A percentile compares a stretch with the other conserved stretches of the same genome.
Conservation (phyloP, 2,888 invertebrate species). For the Drosophila borealis region DNA sequence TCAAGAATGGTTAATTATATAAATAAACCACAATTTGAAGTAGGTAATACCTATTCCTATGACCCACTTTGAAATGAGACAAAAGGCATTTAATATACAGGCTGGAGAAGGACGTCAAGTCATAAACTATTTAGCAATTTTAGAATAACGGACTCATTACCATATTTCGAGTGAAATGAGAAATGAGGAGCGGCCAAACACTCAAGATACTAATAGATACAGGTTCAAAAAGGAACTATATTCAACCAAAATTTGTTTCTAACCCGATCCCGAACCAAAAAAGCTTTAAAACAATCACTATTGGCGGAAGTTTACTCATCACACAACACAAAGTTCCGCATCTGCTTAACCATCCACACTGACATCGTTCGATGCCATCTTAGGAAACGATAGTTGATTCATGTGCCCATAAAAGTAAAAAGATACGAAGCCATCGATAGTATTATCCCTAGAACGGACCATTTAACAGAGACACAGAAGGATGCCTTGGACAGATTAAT, state of each 20-base stretch:
- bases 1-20: neutral
- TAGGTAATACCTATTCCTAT: slow-evolving; percentile 1
- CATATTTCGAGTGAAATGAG: slow-evolving; percentile 1
- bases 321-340: slow-evolving; percentile 2
- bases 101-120: neutral
- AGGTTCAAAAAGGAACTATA: neutral
- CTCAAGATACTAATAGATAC: slow-evolving; percentile 6
- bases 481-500: neutral
- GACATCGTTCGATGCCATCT: neutral
- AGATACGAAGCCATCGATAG: neutral
- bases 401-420: slow-evolving; percentile 6
- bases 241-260: neutral
- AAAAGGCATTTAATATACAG: neutral
- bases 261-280: neutral
- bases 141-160: neutral
- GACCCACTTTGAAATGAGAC: neutral
- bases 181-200: neutral
- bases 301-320: neutral
- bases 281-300: neutral
- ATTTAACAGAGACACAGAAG: neutral
- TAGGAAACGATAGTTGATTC: neutral
- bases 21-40: neutral
- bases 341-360: neutral
- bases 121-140: neutral
- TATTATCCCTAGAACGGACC: neutral